Evolutionary conservation across 2,113 vertebrate species (phyloP).

Genomic region (Neodon shergylaensis): DNA sequence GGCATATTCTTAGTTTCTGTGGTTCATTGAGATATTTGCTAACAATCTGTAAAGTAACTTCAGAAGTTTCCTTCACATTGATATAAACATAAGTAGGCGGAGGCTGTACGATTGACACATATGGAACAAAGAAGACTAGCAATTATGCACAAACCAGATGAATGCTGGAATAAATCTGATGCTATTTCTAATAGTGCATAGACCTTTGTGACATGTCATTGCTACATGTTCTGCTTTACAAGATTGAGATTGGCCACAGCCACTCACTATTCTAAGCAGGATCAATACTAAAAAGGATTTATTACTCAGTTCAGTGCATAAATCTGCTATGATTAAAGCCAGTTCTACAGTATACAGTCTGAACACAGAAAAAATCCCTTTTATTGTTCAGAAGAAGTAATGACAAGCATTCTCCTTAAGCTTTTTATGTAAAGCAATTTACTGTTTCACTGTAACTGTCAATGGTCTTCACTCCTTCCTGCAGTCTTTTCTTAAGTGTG

Average conservation of each 20-base stretch:
- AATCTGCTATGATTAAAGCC: constrained; percentile 72
- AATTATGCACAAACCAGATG: constrained; percentile 7
- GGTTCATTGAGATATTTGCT: not conserved
- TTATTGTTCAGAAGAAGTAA: constrained; percentile 61
- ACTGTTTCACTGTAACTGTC: constrained; percentile 22
- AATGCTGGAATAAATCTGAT: constrained; percentile 63
- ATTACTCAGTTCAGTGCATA: constrained; percentile 67
- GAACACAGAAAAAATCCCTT: constrained; percentile 51
- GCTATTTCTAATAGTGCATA: constrained; percentile 42
- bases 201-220: constrained; percentile 62
- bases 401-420: constrained; percentile 63
- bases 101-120: not conserved
- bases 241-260: constrained; percentile 72
- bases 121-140: not conserved
- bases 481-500: not conserved
- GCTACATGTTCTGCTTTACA: constrained; percentile 62
- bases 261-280: constrained; percentile 57
- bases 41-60: constrained; percentile 62
- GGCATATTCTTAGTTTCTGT: not conserved
- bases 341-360: constrained; percentile 49
- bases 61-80: constrained; percentile 10
- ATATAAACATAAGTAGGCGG: constrained; percentile 37
- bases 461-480: not conserved
- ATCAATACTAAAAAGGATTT: constrained; percentile 80
- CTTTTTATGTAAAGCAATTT: constrained; percentile 29